These are phyloP conservation scores for Mobula birostris DNA, from an alignment of 2,113 vertebrate genomes.

Conservation along the genomic window DNA sequence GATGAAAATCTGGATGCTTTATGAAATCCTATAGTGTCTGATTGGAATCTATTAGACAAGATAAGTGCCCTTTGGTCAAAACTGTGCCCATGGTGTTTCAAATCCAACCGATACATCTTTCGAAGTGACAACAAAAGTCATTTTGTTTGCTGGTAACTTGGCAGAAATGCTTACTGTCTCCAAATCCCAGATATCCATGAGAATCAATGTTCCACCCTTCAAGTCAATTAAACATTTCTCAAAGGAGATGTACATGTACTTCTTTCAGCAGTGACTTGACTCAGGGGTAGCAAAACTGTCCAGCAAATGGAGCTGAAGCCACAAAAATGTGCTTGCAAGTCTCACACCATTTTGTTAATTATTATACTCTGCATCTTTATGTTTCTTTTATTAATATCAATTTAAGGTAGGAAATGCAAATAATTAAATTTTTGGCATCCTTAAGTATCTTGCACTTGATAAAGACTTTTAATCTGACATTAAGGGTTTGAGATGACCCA, in stretches of 20 bases:
- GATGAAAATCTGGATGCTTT: neutral
- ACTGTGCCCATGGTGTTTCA: conserved; percentile 16
- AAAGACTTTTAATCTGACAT: neutral
- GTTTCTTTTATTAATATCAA: neutral
- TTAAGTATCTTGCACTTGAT: neutral
- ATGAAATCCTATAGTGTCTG: neutral
- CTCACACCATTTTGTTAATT: no score
- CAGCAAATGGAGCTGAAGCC: neutral
- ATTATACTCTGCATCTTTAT: neutral
- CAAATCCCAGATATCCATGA: neutral
- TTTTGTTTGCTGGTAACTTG: neutral
- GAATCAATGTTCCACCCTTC: neutral
- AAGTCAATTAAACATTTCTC: neutral
- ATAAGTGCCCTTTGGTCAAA: conserved; percentile 6
- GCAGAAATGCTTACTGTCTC: neutral
- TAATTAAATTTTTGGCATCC: neutral
- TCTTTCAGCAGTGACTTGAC: neutral
- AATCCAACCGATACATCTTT: conserved; percentile 14
- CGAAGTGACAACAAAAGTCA: conserved; percentile 22
- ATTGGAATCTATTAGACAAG: conserved; percentile 11
- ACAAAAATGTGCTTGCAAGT: neutral
- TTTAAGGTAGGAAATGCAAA: neutral
- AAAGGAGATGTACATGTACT: neutral
- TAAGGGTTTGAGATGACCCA: neutral
- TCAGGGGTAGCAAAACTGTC: neutral